Evolutionary conservation across 2,113 vertebrate genomes (phyloP), one percentile per base, ranked within the genome.

Genomic region (Ophiodon elongatus): DNA sequence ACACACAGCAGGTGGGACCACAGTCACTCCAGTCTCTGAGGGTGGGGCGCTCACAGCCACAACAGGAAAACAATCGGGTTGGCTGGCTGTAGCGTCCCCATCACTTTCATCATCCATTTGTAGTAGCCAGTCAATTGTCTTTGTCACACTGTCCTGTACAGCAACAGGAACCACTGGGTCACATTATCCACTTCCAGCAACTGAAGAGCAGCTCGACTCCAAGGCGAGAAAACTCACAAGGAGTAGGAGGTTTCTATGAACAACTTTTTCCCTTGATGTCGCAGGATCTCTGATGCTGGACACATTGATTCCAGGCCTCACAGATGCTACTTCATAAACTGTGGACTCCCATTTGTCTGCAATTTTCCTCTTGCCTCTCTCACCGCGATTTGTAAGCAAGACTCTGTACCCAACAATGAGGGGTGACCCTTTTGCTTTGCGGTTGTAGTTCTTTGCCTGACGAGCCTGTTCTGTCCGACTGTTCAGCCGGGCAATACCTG

Each of bases 261-360:
- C 76, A 69, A 60, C 52, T 4, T 25, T 69, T 19, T 59, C 52
- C 23, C 6, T 69, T 2, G 10, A 8, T 17, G 65, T 68, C 37
- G 39, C 35, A 10, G 64, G 47, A 13, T 57, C 75, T 33, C 39
- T 67, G 75, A 77, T 59, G 35, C 25, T 19, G 25, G 47, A 78
- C 65, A 69, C 76, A 47, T 68, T 69, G 37, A 78, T 69, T 33
- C 5, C 50, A n/a, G 19, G 64, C 8, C 33, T 68, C 27, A 68
- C 35, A n/a, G 52, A 59, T 2, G 3, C 23, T 7, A 60, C 65
- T 45, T 78, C 76, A 69, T 45, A n/a, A 45, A 60, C 52, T 33
- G 39, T 59, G 8, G 76, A 68, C 4, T 66, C 35, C 74, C 62
- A 56, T 56, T 13, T 76, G 19, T 77, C 63, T 31, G 64, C 63